Conservation (phyloP, 2,888 invertebrate species). For the Hedychridium roseum region DNA sequence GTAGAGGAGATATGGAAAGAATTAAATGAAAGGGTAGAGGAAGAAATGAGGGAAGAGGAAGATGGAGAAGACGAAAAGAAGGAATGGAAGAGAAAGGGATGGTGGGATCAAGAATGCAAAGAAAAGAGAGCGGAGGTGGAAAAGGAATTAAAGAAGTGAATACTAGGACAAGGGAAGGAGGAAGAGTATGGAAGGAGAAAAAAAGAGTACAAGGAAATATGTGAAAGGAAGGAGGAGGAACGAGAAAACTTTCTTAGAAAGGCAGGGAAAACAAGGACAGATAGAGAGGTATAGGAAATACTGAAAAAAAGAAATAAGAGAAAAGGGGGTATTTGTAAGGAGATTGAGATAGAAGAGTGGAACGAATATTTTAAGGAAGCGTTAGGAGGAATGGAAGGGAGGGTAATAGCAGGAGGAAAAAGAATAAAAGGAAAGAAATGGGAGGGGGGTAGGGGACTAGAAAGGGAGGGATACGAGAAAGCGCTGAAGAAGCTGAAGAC, state of each 20-base stretch:
- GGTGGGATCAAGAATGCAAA: neutral
- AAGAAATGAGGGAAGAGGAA: neutral
- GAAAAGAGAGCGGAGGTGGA: neutral
- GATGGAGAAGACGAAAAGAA: neutral
- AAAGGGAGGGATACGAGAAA: neutral
- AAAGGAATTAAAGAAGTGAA: neutral
- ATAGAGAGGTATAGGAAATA: neutral
- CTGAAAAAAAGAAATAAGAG: neutral
- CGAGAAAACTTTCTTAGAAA: neutral
- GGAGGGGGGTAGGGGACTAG: too few species aligned
- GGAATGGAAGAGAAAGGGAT: neutral
- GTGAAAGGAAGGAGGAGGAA: neutral
- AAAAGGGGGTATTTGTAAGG: too few species aligned
- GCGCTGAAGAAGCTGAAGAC: neutral
- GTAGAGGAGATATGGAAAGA: neutral
- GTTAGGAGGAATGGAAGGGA: neutral
- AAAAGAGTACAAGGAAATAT: too few species aligned
- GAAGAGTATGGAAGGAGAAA: neutral
- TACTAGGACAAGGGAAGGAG: neutral
- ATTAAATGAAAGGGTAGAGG: neutral
- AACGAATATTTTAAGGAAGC: neutral
- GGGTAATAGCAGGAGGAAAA: neutral
- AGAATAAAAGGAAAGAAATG: neutral
- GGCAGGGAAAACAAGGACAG: neutral
- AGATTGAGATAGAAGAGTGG: constrained; percentile 1